Base-by-base conservation (phyloP, 2,113 vertebrate genomes). In the Dasypus novemcinctus region DNA sequence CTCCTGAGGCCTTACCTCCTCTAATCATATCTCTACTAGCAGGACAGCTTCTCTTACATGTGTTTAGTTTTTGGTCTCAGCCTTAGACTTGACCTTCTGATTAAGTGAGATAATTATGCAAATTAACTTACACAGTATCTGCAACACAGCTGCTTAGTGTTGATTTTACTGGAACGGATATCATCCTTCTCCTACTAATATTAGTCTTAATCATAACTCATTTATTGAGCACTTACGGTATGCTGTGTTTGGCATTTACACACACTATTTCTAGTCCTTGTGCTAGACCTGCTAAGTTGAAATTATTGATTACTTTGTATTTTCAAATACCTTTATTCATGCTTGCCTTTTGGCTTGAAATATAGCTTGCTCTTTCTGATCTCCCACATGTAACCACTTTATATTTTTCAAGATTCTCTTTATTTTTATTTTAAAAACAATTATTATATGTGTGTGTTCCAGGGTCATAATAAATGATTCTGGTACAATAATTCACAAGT, bases 341-440 rank as follows among this genome's bases (percentile, higher is more conserved):
- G 54, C 27, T 66, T 86, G 18, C 41, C 74, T 90, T 84, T 74
- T 81, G 69, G 25, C 63, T 69, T 83, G 27, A 74, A 64, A 41
- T 80, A 0, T 80, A 0, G 57, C 52, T 33, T 12, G 6, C 31
- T 68, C 23, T 92, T 78, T 23, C 41, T 64, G 36, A 11, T 17
- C 59, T 92, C 64, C 59, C 33, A 69, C 21, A 2, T 83, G 36
- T 46, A 85, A 71, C 63, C 68, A 54, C 13, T 68, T 91, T 23
- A n/a, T 69, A 25, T 59, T 41, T 21, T 10, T 94, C 59, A 33
- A 83, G 21, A 61, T 46, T 86, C 18, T 21, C 20, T 81, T 89
- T 46, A 71, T 74, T 96, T 94, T 83, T 74, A 89, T 78, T 75
- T 84, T 92, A 18, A 89, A 89, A 61, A 57, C 38, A 84, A 46